Percentiles rank a stretch among this genome's conserved stretches.
phyloP scores from a whole-genome alignment of 2,113 vertebrate genomes.

The Ptyas mucosa region DNA sequence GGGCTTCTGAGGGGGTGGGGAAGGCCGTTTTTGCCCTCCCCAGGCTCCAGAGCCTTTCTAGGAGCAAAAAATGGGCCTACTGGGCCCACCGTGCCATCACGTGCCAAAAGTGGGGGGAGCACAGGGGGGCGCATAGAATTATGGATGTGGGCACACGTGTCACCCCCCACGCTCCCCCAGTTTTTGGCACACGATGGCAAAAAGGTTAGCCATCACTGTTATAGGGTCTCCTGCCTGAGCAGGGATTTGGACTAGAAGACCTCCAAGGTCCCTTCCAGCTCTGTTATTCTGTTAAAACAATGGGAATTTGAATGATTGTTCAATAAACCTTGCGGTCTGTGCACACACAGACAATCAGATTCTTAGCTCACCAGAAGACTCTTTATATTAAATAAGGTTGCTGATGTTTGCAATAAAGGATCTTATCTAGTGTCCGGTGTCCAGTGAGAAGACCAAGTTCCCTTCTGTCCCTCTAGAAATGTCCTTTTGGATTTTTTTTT shows the following conservation, averaged over 20 bases:
- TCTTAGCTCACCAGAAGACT: neutral
- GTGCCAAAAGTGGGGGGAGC: no score
- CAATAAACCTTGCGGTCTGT: neutral
- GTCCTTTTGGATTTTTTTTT: neutral
- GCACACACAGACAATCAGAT: neutral
- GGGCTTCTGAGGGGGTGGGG: no score
- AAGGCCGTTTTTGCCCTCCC: no score
- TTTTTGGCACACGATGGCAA: no score
- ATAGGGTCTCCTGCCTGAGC: neutral
- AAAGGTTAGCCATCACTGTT: neutral
- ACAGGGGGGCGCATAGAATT: no score
- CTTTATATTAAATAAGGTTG: neutral
- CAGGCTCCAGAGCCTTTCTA: no score
- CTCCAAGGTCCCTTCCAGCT: neutral
- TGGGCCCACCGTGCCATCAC: no score
- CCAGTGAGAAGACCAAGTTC: neutral
- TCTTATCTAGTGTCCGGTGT: neutral
- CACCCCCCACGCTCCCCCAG: no score
- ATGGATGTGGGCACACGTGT: no score
- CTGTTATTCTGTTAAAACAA: neutral
- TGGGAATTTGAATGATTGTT: neutral
- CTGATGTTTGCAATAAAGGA: neutral
- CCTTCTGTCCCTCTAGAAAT: neutral
- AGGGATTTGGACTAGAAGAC: neutral
- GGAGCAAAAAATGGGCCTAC: no score